phyloP scores from a whole-genome alignment of 1,140 invertebrate species.

The Drosophila setifemur region DNA sequence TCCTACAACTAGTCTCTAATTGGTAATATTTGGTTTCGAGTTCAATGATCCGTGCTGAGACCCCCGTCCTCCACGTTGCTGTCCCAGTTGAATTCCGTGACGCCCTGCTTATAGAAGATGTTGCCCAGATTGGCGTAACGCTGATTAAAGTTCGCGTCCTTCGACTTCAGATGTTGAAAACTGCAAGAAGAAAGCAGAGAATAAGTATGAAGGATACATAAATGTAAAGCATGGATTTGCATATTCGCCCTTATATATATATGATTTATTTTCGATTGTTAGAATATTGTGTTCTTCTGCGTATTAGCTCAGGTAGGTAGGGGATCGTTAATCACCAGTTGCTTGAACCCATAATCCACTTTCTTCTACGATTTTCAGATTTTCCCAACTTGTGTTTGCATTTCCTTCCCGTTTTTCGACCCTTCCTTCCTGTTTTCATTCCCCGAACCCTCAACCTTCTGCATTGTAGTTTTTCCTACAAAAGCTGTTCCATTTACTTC shows the following conservation, averaged over 20 bases:
- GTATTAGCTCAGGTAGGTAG: slow-evolving; percentile 12
- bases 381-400: slow-evolving; percentile 31
- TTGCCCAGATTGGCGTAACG: slow-evolving; percentile 91
- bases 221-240: no score
- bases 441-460: background rate
- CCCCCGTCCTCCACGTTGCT: slow-evolving; percentile 89
- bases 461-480: slow-evolving; percentile 11
- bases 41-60: slow-evolving; percentile 83
- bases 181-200: slow-evolving; percentile 79
- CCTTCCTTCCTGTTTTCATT: background rate
- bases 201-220: background rate
- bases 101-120: slow-evolving; percentile 87
- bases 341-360: slow-evolving; percentile 21
- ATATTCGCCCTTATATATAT: no score
- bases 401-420: slow-evolving; percentile 15
- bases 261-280: no score
- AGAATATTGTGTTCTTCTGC: no score
- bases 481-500: slow-evolving; percentile 55
- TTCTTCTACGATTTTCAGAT: slow-evolving; percentile 18
- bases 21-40: slow-evolving; percentile 71
- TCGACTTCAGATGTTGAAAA: slow-evolving; percentile 90
- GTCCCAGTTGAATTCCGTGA: slow-evolving; percentile 93
- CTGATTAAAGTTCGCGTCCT: slow-evolving; percentile 91
- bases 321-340: slow-evolving; percentile 14
- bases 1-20: slow-evolving; percentile 58